These are phyloP conservation scores for Lottia gigantea DNA, from an alignment of 2,888 invertebrate species.

Conservation along the genomic window DNA sequence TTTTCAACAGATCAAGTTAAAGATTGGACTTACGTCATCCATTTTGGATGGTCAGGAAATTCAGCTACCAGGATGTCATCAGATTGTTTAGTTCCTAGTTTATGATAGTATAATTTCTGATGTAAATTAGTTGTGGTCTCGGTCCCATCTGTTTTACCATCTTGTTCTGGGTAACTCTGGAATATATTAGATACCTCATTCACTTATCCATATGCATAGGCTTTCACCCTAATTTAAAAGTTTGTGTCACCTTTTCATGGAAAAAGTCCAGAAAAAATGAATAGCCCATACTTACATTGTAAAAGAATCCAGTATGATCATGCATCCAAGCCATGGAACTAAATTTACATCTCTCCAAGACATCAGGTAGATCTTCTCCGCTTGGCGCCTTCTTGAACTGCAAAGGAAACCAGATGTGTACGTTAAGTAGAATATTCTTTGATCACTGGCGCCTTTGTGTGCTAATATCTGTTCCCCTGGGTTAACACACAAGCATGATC, in stretches of 20 bases:
- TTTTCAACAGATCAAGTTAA: neutral
- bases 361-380: slow-evolving; percentile 88
- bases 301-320: slow-evolving; percentile 94
- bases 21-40: slow-evolving; percentile 83
- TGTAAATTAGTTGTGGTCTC: slow-evolving; percentile 86
- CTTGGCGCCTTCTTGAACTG: slow-evolving; percentile 67
- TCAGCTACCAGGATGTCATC: slow-evolving; percentile 89
- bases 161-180: slow-evolving; percentile 83
- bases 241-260: no score
- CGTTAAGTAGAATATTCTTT: no score
- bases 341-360: slow-evolving; percentile 91
- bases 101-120: slow-evolving; percentile 95
- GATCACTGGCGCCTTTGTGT: no score
- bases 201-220: no score
- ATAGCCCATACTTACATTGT: slow-evolving; percentile 71
- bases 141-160: slow-evolving; percentile 88
- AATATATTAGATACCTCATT: no score
- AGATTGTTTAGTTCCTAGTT: slow-evolving; percentile 84
- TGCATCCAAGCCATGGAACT: slow-evolving; percentile 93
- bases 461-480: no score
- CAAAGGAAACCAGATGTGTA: slow-evolving; percentile 14
- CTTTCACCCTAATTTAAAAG: no score
- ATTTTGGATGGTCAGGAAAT: slow-evolving; percentile 87
- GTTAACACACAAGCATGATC: no score
- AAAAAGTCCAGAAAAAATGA: neutral